These are phyloP conservation scores for Arrhamphus sclerolepis DNA, from an alignment of 2,797 vertebrate genomes.

Conservation along the genomic window DNA sequence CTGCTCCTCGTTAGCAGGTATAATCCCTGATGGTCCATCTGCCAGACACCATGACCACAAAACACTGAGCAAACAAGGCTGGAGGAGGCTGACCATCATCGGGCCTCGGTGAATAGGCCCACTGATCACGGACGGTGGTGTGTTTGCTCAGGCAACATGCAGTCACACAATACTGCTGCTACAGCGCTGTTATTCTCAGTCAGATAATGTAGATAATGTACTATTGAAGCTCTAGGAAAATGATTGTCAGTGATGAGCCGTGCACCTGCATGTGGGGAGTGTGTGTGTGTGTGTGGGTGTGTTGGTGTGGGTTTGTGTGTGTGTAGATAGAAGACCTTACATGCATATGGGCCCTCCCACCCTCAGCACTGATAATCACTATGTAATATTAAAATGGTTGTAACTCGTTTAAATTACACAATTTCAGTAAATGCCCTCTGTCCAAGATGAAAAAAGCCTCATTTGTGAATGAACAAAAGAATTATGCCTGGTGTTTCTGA, in stretches of 20 bases:
- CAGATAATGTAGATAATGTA: constrained; percentile 48
- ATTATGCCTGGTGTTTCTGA: constrained; percentile 14
- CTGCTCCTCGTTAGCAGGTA: constrained; percentile 68
- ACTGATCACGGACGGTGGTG: constrained; percentile 45
- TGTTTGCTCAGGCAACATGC: constrained; percentile 60
- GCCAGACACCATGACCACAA: constrained; percentile 63
- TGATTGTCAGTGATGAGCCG: constrained; percentile 35
- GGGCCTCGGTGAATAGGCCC: constrained; percentile 60
- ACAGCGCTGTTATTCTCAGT: constrained; percentile 38
- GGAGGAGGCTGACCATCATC: constrained; percentile 53
- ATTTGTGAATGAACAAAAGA: background rate
- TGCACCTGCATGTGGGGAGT: constrained; percentile 30
- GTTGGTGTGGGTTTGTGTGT: background rate
- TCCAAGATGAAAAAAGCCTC: too few species aligned
- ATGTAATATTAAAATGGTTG: too few species aligned
- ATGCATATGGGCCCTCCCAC: too few species aligned
- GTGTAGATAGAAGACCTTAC: too few species aligned
- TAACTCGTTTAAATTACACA: too few species aligned
- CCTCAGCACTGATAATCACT: too few species aligned
- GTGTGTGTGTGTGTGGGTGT: background rate
- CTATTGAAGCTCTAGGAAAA: constrained; percentile 42
- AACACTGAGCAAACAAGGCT: constrained; percentile 74
- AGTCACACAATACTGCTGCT: constrained; percentile 22
- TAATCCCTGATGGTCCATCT: constrained; percentile 80
- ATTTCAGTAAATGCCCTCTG: too few species aligned